Percentiles rank a stretch among this genome's conserved stretches.
These are phyloP conservation scores for Teleopsis dalmanni DNA, from an alignment of 1,140 invertebrate species.

Conservation along the genomic window DNA sequence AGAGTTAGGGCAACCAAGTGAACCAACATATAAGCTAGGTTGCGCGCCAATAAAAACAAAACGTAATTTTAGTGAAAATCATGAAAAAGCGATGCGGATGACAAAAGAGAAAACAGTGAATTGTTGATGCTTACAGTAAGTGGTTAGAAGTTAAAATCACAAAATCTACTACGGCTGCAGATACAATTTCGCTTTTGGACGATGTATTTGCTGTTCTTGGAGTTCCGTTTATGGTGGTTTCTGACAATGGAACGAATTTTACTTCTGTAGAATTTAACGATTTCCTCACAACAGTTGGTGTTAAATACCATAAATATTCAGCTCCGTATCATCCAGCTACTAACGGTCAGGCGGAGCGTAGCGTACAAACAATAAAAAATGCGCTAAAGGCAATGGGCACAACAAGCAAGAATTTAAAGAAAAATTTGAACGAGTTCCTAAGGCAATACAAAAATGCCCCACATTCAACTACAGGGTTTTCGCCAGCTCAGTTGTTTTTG, in stretches of 20 bases:
- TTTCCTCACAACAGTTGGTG: neutral
- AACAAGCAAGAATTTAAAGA: neutral
- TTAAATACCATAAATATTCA: constrained; percentile 38
- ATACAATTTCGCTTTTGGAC: constrained; percentile 12
- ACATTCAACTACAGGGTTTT: neutral
- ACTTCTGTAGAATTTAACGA: neutral
- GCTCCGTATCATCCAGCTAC: constrained; percentile 3
- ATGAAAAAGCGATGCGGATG: too few relatives aligned
- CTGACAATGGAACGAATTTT: constrained; percentile 4
- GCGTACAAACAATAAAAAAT: constrained; percentile 4
- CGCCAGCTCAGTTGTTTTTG: neutral
- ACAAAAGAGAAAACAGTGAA: neutral
- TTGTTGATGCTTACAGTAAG: constrained; percentile 9
- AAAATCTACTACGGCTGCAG: neutral
- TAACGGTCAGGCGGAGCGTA: constrained; percentile 4
- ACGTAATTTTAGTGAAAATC: too few relatives aligned
- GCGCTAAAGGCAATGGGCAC: neutral
- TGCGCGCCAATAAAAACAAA: neutral
- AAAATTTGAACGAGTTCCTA: neutral
- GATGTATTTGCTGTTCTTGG: neutral
- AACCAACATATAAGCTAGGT: neutral
- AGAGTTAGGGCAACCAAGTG: neutral
- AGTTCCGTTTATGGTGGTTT: neutral
- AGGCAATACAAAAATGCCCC: constrained; percentile 1
- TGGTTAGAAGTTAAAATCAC: constrained; percentile 9